Evolutionary conservation across 2,888 invertebrate genomes (phyloP).

Genomic region (Cyrtodaria siliqua): DNA sequence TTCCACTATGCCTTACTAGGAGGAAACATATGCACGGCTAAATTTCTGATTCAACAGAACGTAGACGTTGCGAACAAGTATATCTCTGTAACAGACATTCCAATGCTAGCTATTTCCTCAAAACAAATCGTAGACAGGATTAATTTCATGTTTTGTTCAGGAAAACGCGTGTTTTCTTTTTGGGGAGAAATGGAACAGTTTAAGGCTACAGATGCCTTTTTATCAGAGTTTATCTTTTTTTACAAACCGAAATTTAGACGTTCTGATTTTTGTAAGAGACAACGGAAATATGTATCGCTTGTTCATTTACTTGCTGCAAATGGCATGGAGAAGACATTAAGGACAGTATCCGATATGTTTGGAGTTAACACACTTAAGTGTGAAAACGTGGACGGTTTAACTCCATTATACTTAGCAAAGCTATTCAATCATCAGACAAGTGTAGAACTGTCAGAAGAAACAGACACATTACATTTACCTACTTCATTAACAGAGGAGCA

Average conservation of each 20-base stretch:
- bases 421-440: background rate
- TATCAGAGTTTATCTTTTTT: background rate
- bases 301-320: background rate
- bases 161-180: no score
- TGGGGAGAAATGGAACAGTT: background rate
- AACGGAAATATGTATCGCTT: background rate
- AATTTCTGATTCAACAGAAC: background rate
- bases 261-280: background rate
- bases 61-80: background rate
- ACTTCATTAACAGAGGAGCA: no score
- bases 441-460: no score
- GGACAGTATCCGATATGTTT: background rate
- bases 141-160: background rate
- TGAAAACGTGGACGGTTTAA: background rate
- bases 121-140: background rate
- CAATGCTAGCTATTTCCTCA: background rate
- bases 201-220: background rate
- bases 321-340: background rate
- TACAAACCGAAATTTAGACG: background rate
- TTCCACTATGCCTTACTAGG: constrained; percentile 14
- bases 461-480: no score
- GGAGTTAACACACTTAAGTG: background rate
- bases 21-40: constrained; percentile 1
- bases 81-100: background rate
- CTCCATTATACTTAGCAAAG: background rate